These are phyloP conservation scores for Hoplodrina ambigua DNA, from an alignment of 2,888 invertebrate species.

Conservation along the genomic window DNA sequence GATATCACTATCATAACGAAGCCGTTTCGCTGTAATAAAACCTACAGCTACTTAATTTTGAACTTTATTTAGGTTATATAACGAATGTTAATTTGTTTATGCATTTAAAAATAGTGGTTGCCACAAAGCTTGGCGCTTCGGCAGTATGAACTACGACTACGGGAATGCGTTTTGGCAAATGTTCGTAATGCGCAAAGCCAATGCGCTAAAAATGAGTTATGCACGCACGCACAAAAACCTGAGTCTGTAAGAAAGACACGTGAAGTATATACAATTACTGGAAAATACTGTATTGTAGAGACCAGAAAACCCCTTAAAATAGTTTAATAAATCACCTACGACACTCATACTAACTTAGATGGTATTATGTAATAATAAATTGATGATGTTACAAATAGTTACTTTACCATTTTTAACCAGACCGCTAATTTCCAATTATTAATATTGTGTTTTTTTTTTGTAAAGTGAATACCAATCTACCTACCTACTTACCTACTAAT, in stretches of 20 bases:
- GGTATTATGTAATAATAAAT: neutral
- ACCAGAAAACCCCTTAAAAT: neutral
- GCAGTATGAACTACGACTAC: constrained; percentile 28
- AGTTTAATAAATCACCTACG: neutral
- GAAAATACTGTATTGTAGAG: neutral
- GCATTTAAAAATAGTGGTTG: constrained; percentile 24
- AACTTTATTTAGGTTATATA: constrained; percentile 20
- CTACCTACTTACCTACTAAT: neutral
- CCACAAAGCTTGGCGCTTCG: constrained; percentile 43
- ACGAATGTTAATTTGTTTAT: constrained; percentile 19
- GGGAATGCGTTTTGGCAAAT: constrained; percentile 51
- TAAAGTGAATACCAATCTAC: neutral
- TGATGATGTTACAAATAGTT: neutral
- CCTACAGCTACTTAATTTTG: constrained; percentile 14
- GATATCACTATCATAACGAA: constrained; percentile 23
- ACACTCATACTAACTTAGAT: too few species aligned
- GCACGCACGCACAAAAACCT: constrained; percentile 32
- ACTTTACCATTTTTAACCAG: neutral
- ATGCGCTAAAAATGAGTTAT: constrained; percentile 41
- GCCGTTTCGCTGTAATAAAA: constrained; percentile 1
- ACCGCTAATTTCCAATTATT: neutral
- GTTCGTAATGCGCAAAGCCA: constrained; percentile 36
- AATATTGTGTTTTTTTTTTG: neutral
- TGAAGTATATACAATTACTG: neutral
- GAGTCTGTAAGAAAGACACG: neutral